Percentiles rank a stretch among this genome's conserved stretches.
Evolutionary conservation across 1,140 invertebrate species (phyloP).

Genomic region (Rhizoglyphus robini): DNA sequence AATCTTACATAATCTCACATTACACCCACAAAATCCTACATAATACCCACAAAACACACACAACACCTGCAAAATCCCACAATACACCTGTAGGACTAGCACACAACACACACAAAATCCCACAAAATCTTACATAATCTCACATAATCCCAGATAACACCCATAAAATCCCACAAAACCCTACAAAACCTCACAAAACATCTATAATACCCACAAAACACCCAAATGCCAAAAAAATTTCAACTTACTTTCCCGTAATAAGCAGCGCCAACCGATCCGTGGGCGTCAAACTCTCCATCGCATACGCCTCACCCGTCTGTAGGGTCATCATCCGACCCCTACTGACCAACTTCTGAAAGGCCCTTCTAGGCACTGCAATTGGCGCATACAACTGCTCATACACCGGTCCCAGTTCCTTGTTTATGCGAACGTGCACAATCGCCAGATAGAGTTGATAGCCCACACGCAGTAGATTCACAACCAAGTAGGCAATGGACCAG

Average conservation of each 20-base stretch:
- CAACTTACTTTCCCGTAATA: constrained; percentile 50
- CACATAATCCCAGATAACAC: background rate
- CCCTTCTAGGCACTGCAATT: constrained; percentile 49
- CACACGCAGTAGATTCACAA: constrained; percentile 67
- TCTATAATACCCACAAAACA: no score
- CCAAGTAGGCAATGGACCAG: constrained; percentile 70
- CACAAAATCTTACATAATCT: constrained; percentile 18
- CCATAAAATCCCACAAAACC: background rate
- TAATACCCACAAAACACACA: no score
- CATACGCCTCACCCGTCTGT: constrained; percentile 69
- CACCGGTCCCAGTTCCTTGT: constrained; percentile 58
- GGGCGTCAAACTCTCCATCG: constrained; percentile 68
- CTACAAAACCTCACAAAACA: background rate
- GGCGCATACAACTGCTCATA: constrained; percentile 66
- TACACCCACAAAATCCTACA: background rate
- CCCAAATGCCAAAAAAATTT: no score
- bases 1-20: background rate
- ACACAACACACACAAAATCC: no score
- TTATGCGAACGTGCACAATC: constrained; percentile 68
- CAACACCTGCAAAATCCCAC: no score
- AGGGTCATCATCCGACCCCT: constrained; percentile 59
- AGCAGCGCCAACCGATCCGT: constrained; percentile 64
- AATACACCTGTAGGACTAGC: no score
- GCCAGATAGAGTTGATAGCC: constrained; percentile 63
- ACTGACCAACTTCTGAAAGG: constrained; percentile 13